These are phyloP conservation scores for Hyles euphorbiae DNA, from an alignment of 1,140 invertebrate species.

Conservation along the genomic window DNA sequence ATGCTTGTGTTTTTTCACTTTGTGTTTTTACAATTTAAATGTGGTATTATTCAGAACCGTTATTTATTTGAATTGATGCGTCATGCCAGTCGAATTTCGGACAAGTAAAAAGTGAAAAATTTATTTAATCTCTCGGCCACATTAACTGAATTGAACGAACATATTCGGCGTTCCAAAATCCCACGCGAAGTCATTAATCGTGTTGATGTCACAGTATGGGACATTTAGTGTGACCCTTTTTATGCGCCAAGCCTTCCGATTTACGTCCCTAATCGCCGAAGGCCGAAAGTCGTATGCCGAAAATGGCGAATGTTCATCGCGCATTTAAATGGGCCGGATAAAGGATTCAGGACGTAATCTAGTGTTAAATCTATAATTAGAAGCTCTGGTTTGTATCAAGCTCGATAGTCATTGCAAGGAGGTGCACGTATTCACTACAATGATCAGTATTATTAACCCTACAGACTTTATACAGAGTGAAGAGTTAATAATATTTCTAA, in stretches of 20 bases:
- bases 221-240: constrained; percentile 74
- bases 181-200: constrained; percentile 64
- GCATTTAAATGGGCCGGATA: constrained; percentile 45
- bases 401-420: too few species aligned
- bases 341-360: constrained; percentile 29
- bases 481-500: too few species aligned
- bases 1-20: too few species aligned
- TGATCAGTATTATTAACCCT: too few species aligned
- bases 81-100: constrained; percentile 24
- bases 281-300: constrained; percentile 51
- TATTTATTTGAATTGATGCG: too few species aligned
- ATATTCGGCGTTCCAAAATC: constrained; percentile 55
- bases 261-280: constrained; percentile 58
- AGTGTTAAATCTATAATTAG: background rate
- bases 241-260: constrained; percentile 51
- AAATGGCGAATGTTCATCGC: constrained; percentile 29
- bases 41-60: too few species aligned
- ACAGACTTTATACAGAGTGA: too few species aligned
- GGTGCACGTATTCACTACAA: too few species aligned
- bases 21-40: too few species aligned
- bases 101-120: constrained; percentile 41
- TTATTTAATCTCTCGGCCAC: constrained; percentile 47
- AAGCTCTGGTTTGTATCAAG: too few species aligned
- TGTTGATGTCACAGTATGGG: constrained; percentile 72
- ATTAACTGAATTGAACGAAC: constrained; percentile 62